Base-by-base conservation (phyloP, 2,113 vertebrate genomes). In the Strigops habroptila region DNA sequence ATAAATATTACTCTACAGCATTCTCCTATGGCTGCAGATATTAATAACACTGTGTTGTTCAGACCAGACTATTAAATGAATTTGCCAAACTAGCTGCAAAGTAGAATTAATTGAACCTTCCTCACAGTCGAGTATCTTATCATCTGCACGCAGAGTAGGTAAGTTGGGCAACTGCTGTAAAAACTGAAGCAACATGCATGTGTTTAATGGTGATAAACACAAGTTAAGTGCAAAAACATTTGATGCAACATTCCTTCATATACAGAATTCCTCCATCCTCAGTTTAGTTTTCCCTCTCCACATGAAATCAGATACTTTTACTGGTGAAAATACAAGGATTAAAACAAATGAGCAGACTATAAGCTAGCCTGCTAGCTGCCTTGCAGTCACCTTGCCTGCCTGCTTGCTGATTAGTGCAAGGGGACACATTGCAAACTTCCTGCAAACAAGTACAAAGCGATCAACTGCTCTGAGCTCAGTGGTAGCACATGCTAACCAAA, bases 101-200 rank as follows among this genome's bases (percentile, higher is more conserved):
- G 86, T 14, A 76, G 83, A 94, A 95, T 93, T 91, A 95, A 89
- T 82, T 84, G 92, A 96, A 69, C 70, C 49, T 76, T 86, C 81
- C 80, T 95, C 46, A 27, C 62, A 80, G 93, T 28, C 3, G 3
- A 88, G 83, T 33, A 63, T 91, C 93, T 95, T 96, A 94, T 93
- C 93, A 73, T 35, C 59, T 70, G 6, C 3, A 25, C 2, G 0
- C 92, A 93, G 91, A 93, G 91, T n/a, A 94, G 86, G 77, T 92
- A 53, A 92, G 83, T 7, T 44, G 83, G 76, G 90, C 57, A 79
- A 35, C 49, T 62, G 69, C 93, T 89, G 33, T 41, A 86, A 68
- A 82, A 88, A 62, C 73, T 7, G 57, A 44, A 88, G 80, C 69
- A 35, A 0, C 7, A 18, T 30, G 60, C 6, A 0, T 46, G 81